Conservation (phyloP, 2,888 invertebrate genomes). For the Pyrrhosoma nymphula region DNA sequence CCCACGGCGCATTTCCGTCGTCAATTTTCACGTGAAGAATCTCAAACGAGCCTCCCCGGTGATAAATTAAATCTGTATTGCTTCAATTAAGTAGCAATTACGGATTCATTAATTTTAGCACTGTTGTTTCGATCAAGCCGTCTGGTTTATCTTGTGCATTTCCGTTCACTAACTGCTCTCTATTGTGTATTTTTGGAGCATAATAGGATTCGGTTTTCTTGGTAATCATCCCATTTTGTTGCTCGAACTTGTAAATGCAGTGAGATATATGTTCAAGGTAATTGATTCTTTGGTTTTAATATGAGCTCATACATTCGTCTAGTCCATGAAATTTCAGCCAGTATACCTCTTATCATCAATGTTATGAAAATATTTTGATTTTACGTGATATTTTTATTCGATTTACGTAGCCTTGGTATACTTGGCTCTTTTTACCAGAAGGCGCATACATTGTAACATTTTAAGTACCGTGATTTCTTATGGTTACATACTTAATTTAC, state of each 20-base stretch:
- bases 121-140: background rate
- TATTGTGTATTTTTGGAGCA: background rate
- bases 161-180: background rate
- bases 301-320: background rate
- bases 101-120: background rate
- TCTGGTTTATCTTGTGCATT: background rate
- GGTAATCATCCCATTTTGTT: background rate
- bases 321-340: background rate
- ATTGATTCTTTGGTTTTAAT: background rate
- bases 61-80: background rate
- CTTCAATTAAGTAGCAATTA: background rate
- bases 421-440: no score
- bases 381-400: no score
- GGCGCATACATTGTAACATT: no score
- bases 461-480: no score
- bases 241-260: background rate
- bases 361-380: no score
- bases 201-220: background rate
- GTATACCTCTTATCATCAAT: no score
- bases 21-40: background rate
- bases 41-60: background rate
- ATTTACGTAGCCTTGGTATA: no score
- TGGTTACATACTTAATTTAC: no score
- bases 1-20: background rate
- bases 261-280: background rate